Evolutionary conservation across 2,113 vertebrate genomes (phyloP), one percentile per base, ranked within the genome.

Genomic region (Thryonomys swinderianus): DNA sequence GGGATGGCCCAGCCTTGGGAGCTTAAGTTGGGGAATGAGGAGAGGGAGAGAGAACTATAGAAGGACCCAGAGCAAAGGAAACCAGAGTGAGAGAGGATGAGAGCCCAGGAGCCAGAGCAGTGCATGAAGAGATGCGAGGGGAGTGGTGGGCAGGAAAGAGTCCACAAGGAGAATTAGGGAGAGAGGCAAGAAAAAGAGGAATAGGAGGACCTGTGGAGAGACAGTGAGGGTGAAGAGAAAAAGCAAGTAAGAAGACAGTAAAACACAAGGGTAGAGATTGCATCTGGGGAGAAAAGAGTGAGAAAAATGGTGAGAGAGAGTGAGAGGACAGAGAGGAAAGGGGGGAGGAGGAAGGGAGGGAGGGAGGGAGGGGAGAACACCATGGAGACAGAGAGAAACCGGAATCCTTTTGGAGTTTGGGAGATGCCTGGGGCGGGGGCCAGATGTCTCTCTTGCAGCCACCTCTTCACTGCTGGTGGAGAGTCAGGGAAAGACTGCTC

Each of bases 291-390:
- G 4, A 17, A n/a, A 18, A 48, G 53, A 78, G 20, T 7, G 10
- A 10, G 13, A 40, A 10, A n/a, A 10, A 32, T 27, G 12, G 17
- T 0, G 8, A 7, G 6, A 1, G 3, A 20, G 4, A 1, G 13
- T 5, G 27, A 51, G 25, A 32, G 7, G 3, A 12, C 3, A 55
- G 53, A 55, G 53, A 17, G 51, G 2, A 23, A 1, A 25, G 25
- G 5, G 12, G 12, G 5, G 8, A 3, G 18, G 18, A 59, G 10
- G 3, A 18, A 6, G 1, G 30, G 7, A 45, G 37, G 1, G 23
- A 7, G 7, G 27, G 16, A n/a, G 20, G 4, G 7, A 45, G 61
- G 4, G 0, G 32, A 55, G 30, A 12, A 14, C 2, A 14, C 0
- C 9, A 9, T 0, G 3, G 21, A 0, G 3, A 27, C 71, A 62